Conservation (phyloP, 2,888 invertebrate species). For the Mythimna impura region DNA sequence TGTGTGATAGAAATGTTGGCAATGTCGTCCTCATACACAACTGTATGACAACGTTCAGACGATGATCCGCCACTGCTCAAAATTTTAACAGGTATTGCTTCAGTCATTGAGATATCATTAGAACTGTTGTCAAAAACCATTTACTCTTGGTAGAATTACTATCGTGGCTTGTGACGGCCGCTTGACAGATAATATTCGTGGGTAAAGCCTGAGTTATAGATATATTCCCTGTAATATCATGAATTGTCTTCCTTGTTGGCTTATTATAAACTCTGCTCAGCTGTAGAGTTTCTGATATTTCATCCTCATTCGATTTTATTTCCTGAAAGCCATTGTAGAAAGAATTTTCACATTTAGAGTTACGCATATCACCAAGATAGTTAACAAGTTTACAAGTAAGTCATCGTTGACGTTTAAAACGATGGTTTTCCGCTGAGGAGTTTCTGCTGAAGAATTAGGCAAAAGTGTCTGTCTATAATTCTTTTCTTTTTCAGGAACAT, state of each 20-base stretch:
- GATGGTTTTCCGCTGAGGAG: slow-evolving; percentile 77
- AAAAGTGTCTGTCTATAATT: slow-evolving; percentile 65
- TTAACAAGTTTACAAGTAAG: too few relatives aligned
- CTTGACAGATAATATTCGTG: slow-evolving; percentile 54
- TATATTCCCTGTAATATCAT: slow-evolving; percentile 64
- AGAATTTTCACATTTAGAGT: slow-evolving; percentile 49
- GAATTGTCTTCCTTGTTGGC: slow-evolving; percentile 56
- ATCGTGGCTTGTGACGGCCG: slow-evolving; percentile 5
- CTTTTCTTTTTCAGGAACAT: slow-evolving; percentile 59
- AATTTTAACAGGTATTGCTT: slow-evolving; percentile 40
- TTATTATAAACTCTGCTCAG: slow-evolving; percentile 37
- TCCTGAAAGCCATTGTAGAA: slow-evolving; percentile 32
- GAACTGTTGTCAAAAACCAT: slow-evolving; percentile 66
- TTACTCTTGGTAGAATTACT: slow-evolving; percentile 54
- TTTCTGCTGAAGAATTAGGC: slow-evolving; percentile 49
- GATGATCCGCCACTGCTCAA: not conserved
- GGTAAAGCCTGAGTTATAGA: slow-evolving; percentile 70
- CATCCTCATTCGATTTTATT: slow-evolving; percentile 27
- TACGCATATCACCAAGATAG: slow-evolving; percentile 68
- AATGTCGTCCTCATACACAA: slow-evolving; percentile 34
- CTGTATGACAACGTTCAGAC: slow-evolving; percentile 23
- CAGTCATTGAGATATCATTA: slow-evolving; percentile 63
- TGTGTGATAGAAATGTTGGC: slow-evolving; percentile 58
- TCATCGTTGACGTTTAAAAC: slow-evolving; percentile 80
- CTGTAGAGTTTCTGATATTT: slow-evolving; percentile 34